Evolutionary conservation across 1,140 invertebrate species (phyloP), one percentile per base, ranked within the genome.

Genomic region (Mizuhopecten yessoensis): DNA sequence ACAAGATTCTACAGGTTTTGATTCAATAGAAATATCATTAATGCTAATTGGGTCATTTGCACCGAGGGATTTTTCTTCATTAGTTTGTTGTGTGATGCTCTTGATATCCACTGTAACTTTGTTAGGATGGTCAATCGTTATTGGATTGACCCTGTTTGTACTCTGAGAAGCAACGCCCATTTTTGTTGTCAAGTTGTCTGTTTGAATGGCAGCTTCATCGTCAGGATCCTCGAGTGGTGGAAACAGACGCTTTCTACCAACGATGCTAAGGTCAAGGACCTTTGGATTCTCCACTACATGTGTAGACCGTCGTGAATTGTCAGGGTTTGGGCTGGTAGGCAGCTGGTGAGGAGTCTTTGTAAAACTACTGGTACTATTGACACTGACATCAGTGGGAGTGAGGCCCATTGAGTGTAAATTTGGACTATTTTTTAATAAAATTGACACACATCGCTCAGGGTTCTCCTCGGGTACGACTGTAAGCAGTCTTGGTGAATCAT

Each of bases 251-350:
- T 92, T 93, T 75, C 45, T 89, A 23, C 89, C 88, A 23, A 90
- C 45, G 1, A 86, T 39, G 90, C 39, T 92, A 13, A 92, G 20
- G 87, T 95, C 90, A 13, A 96, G 34, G 33, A 95, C 90, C 86
- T 94, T 95, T 23, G 95, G 94, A 86, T 94, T 94, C 39, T 92
- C 87, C 23, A 95, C 91, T 33, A 94, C 90, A 90, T 95, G 95
- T 5, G 95, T 96, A 86, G 95, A 96, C 86, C 95, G 90, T 34
- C 95, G 90, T n/a, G 93, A 94, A 33, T 89, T 23, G 34, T 95
- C 89, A 33, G 93, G 92, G n/a, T 93, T 89, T 57, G 94, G 94
- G 86, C 92, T 93, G 17, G 87, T 92, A n/a, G 95, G 95, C n/a
- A 96, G 90, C 13, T 90, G 49, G 29, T 91, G 39, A 42, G 95